Conservation (phyloP, 2,797 vertebrate species). For the Champsocephalus gunnari region DNA sequence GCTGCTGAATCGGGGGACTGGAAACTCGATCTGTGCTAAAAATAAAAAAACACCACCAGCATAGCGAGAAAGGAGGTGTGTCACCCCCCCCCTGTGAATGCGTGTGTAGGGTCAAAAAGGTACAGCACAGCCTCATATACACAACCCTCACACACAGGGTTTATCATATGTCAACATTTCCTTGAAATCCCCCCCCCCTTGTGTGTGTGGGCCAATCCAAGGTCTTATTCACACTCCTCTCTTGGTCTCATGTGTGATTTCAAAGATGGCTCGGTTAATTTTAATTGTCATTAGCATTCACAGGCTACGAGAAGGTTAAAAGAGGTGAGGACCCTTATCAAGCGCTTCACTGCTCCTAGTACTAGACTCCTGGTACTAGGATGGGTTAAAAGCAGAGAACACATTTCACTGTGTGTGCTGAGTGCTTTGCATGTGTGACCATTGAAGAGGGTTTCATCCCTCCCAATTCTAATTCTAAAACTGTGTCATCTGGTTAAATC, state of each 20-base stretch:
- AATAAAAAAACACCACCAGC: slow-evolving; percentile 80
- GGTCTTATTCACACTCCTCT: slow-evolving; percentile 28
- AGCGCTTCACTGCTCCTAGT: slow-evolving; percentile 3
- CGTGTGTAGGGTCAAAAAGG: slow-evolving; percentile 42
- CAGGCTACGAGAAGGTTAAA: slow-evolving; percentile 47
- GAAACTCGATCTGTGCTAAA: slow-evolving; percentile 84
- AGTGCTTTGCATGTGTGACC: no score
- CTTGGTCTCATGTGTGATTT: slow-evolving; percentile 8
- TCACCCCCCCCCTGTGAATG: slow-evolving; percentile 34
- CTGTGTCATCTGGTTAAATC: slow-evolving; percentile 54
- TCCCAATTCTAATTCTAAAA: no score
- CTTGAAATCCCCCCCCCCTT: slow-evolving; percentile 35
- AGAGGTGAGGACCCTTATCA: slow-evolving; percentile 40
- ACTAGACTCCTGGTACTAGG: no score
- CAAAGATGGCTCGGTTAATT: slow-evolving; percentile 18
- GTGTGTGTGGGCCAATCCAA: slow-evolving; percentile 22
- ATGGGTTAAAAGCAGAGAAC: no score
- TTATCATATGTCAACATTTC: slow-evolving; percentile 72
- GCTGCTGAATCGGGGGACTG: slow-evolving; percentile 66
- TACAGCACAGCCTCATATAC: slow-evolving; percentile 18
- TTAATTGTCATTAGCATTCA: slow-evolving; percentile 41
- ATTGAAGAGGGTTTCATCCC: no score
- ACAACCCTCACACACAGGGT: slow-evolving; percentile 14
- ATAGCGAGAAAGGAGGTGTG: slow-evolving; percentile 67
- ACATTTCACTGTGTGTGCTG: no score